Conservation (phyloP, 2,888 invertebrate species). For the Iselma pallidipennis region DNA sequence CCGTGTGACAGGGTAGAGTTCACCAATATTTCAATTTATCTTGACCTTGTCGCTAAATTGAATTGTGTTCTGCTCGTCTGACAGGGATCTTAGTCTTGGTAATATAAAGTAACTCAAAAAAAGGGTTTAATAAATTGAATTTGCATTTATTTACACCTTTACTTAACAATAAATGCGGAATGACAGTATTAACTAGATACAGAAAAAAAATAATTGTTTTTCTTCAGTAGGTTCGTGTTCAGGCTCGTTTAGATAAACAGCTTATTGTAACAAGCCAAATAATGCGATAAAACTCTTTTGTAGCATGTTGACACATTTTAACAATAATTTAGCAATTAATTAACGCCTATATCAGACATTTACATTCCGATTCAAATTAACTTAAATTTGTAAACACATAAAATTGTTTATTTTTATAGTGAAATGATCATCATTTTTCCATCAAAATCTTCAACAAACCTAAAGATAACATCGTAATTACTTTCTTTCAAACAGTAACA, state of each 20-base stretch:
- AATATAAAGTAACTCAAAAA: too few relatives aligned
- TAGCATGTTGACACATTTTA: neutral
- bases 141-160: too few relatives aligned
- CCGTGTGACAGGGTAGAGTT: too few relatives aligned
- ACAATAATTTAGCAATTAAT: neutral
- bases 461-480: conserved; percentile 30
- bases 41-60: too few relatives aligned
- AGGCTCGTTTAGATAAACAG: neutral
- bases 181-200: conserved; percentile 12
- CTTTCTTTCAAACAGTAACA: conserved; percentile 28
- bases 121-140: too few relatives aligned
- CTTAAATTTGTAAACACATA: neutral
- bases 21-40: too few relatives aligned
- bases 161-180: neutral
- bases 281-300: neutral
- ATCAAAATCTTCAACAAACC: conserved; percentile 19
- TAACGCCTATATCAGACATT: too few relatives aligned
- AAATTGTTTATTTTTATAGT: neutral
- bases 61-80: too few relatives aligned
- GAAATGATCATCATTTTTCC: neutral
- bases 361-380: neutral
- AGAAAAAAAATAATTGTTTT: conserved; percentile 4
- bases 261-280: neutral
- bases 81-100: too few relatives aligned
- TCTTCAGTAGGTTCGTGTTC: neutral